Base-by-base conservation (phyloP, 2,797 vertebrate species). In the Peromyscus melanophrys region DNA sequence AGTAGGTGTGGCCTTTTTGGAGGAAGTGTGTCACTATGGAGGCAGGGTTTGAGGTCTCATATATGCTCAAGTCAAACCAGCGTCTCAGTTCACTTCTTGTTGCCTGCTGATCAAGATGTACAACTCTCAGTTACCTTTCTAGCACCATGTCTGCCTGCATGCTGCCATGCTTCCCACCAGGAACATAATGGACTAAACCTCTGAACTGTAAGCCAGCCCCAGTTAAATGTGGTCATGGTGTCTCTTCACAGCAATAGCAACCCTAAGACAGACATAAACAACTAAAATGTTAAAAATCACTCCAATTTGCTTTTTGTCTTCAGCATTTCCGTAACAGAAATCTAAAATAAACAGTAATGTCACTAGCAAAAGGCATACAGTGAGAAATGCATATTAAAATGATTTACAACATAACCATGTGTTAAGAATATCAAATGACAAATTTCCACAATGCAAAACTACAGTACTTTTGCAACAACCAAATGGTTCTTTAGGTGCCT, bases 401-500 rank as follows among this genome's bases (percentile, higher is more conserved):
- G 17, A 89, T 43, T 43, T 59, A 89, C 6, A 89, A 59, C 27
- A 59, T 59, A 59, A 75, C 52, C 8, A 73, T 40, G 34, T 37
- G 37, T 43, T 75, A 89, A 88, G 85, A 57, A 31, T 75, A 34
- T 75, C 86, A 75, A 89, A 75, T 59, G 69, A 73, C 86, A 89
- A 29, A 88, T 73, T 57, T 73, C 52, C 16, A 88, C 67, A 88
- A 73, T 40, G 67, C 25, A 88, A 75, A 89, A 73, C 86, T 57
- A 40, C 10, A 87, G 34, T 57, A 88, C 27, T 59, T 89, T 27
- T 43, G 14, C 49, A 73, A 69, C 85, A 73, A 40, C 34, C 43
- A 27, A 92, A 86, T 57, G 13, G 37, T 46, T 61, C n/a, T 49
- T 95, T 93, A 63, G 92, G 31, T 61, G 67, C n/a, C 84, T 95